Evolutionary conservation across 2,797 vertebrate species (phyloP).

Genomic region (Potorous gilbertii): DNA sequence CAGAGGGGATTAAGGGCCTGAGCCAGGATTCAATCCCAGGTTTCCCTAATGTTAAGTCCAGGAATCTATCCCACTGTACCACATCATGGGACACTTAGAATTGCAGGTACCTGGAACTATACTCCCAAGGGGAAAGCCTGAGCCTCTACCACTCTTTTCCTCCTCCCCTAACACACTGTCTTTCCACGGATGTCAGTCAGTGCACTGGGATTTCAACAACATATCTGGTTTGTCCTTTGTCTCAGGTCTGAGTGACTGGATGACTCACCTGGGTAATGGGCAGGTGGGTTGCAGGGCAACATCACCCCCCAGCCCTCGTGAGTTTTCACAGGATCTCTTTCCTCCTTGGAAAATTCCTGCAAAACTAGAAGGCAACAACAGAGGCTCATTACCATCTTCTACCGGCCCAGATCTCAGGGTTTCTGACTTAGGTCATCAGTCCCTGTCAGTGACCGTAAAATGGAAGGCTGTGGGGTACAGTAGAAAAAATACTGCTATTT

Average conservation of each 20-base stretch:
- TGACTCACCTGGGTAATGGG: constrained; percentile 94
- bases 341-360: constrained; percentile 94
- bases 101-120: background rate
- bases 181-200: background rate
- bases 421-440: background rate
- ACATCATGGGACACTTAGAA: background rate
- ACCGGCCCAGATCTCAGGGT: background rate
- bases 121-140: background rate
- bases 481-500: background rate
- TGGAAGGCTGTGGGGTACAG: background rate
- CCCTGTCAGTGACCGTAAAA: background rate
- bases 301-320: constrained; percentile 92
- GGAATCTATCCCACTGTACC: background rate
- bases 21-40: background rate
- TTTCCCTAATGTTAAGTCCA: background rate
- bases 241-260: background rate
- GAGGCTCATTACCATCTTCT: background rate
- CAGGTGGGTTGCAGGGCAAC: constrained; percentile 93
- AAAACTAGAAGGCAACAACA: constrained; percentile 87
- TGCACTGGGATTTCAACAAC: background rate
- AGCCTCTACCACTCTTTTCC: background rate
- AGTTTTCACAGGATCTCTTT: constrained; percentile 90
- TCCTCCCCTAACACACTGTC: background rate
- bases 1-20: background rate
- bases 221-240: background rate